Evolutionary conservation across 2,888 invertebrate species (phyloP), one percentile per base, ranked within the genome.

Genomic region (Lysandra coridon): DNA sequence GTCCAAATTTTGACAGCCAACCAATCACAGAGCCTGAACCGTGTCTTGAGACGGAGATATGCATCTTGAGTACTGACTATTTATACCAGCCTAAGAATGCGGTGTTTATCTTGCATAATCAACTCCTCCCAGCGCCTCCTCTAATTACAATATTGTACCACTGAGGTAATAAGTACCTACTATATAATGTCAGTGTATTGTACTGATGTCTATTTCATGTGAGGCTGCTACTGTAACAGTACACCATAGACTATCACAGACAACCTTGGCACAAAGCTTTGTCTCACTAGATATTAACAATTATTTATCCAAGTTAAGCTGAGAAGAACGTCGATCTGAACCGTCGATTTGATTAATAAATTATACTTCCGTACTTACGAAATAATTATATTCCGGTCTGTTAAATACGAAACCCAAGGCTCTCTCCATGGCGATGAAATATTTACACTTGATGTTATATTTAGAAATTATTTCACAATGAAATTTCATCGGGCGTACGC

Each of bases 381-480:
- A 33, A 14, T 69, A 69, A 69, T 69, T 14, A 33, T 33, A 37
- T 37, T 69, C 33, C 33, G 37, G 69, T 69, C 69, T 23, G 69
- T 37, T 69, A 17, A 69, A 69, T 69, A 69, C 37, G 1, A 69
- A 69, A 64, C 64, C 14, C 33, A 53, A 53, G 53, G 53, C 33
- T 69, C 33, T 14, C 4, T 30, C 30, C 30, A 10, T 10, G 10
- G 23, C 4, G 69, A 33, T 69, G 69, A 14, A 37, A 69, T 37
- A 33, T 69, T 69, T 69, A 69, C 17, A 69, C 33, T 69, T 69
- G 33, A 69, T 37, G 69, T 69, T 69, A 33, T 69, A 69, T 69
- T 33, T 69, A 69, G 69, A 69, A 69, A 69, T 33, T 69, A 69
- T 69, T 69, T 17, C 33, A 37, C 33, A 69, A 69, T 37, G 33